A percentile compares a stretch with the other conserved stretches of the same genome.
Evolutionary conservation across 2,113 vertebrate genomes (phyloP).

Genomic region (Peromyscus leucopus): DNA sequence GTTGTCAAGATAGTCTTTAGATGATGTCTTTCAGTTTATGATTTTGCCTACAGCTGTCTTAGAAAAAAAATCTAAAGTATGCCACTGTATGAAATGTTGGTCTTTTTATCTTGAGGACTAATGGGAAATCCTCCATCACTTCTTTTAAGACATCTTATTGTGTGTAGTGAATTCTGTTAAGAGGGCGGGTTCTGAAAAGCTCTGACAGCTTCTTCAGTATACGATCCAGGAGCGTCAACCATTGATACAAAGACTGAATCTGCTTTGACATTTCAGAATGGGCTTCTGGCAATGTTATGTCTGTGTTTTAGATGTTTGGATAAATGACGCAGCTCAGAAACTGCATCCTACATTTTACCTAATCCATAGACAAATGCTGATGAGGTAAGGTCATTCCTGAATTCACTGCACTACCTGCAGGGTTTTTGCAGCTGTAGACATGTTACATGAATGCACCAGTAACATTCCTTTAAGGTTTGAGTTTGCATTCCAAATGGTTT

Average conservation of each 20-base stretch:
- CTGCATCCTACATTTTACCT: constrained; percentile 81
- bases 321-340: constrained; percentile 83
- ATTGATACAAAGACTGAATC: constrained; percentile 86
- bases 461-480: constrained; percentile 78
- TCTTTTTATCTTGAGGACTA: constrained; percentile 82
- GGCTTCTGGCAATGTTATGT: constrained; percentile 88
- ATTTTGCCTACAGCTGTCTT: constrained; percentile 77
- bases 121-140: constrained; percentile 79
- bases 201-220: constrained; percentile 86
- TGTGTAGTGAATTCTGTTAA: constrained; percentile 73
- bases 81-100: constrained; percentile 63
- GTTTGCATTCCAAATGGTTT: constrained; percentile 69
- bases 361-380: constrained; percentile 86
- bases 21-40: constrained; percentile 16
- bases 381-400: constrained; percentile 83
- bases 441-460: constrained; percentile 78
- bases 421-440: constrained; percentile 76
- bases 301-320: constrained; percentile 88
- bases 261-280: constrained; percentile 87
- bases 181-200: constrained; percentile 85
- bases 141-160: constrained; percentile 83
- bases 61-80: constrained; percentile 69
- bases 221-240: constrained; percentile 86
- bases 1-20: not conserved
- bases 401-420: constrained; percentile 63